Evolutionary conservation across 2,113 vertebrate genomes (phyloP).

Genomic region (Nycticebus coucang): DNA sequence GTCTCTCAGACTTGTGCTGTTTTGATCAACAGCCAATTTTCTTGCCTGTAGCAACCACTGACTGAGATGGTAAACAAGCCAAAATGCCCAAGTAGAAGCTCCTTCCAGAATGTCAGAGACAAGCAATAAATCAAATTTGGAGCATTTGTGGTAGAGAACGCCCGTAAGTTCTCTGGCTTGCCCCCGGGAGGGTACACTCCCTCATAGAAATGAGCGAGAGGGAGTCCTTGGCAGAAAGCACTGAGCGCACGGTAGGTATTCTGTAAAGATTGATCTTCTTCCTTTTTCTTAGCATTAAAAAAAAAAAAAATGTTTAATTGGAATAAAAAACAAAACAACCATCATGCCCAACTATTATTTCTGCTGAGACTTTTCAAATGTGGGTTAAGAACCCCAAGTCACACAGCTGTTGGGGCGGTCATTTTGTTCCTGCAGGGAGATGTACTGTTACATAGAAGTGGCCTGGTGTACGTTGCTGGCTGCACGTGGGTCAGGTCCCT

Average conservation of each 20-base stretch:
- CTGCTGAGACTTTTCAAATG: neutral
- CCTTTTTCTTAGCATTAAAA: constrained; percentile 15
- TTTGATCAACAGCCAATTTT: neutral
- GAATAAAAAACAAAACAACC: neutral
- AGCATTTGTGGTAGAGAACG: neutral
- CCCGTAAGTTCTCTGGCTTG: neutral
- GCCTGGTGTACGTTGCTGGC: neutral
- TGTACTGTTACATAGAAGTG: too few relatives aligned
- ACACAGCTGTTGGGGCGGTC: neutral
- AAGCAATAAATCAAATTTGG: neutral
- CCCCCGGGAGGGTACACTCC: neutral
- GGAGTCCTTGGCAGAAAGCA: neutral
- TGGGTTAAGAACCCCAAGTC: neutral
- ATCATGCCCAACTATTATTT: neutral
- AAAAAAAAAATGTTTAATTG: neutral
- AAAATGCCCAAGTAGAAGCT: neutral
- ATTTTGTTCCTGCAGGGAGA: neutral
- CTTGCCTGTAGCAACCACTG: neutral
- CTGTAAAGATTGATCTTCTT: neutral
- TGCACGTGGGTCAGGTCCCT: neutral
- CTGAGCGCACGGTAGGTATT: neutral
- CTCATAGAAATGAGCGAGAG: neutral
- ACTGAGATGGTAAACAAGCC: neutral
- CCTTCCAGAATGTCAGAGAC: constrained; percentile 22
- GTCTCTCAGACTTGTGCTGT: neutral